Conservation (phyloP, 2,797 vertebrate species). For the Brachyalestes nurse region DNA sequence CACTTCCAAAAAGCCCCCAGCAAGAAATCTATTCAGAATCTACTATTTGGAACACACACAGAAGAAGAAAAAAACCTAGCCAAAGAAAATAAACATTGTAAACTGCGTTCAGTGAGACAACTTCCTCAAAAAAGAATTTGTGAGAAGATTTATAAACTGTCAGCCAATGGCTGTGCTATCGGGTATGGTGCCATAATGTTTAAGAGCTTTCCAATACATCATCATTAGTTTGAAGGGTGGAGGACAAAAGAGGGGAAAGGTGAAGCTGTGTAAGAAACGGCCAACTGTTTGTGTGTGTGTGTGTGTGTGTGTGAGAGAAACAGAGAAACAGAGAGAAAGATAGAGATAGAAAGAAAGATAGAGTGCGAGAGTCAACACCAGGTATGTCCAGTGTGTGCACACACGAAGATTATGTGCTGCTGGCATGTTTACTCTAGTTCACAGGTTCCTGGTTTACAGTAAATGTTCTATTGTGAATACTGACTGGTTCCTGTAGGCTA, state of each 20-base stretch:
- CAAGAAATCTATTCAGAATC: not conserved
- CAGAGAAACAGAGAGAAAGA: not conserved
- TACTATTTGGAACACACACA: not conserved
- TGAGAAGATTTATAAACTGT: not conserved
- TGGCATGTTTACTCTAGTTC: conserved; percentile 33
- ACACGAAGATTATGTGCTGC: conserved; percentile 20
- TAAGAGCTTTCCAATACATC: not conserved
- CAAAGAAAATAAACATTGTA: not conserved
- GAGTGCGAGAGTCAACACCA: conserved; percentile 1
- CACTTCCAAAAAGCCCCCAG: not conserved
- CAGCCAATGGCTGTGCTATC: not conserved
- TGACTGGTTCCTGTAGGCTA: conserved; percentile 17
- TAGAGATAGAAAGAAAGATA: not conserved
- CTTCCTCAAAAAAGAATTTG: not conserved
- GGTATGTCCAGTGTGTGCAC: conserved; percentile 8
- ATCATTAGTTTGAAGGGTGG: not conserved
- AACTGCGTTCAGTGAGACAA: not conserved
- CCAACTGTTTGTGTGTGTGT: not conserved
- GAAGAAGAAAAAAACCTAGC: not conserved
- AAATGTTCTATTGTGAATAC: conserved; percentile 20
- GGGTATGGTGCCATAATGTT: not conserved
- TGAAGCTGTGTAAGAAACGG: not conserved
- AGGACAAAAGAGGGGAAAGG: not conserved
- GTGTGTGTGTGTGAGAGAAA: no score
- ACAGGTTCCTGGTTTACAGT: conserved; percentile 38